A percentile compares a stretch with the other conserved stretches of the same genome.
phyloP scores from a whole-genome alignment of 2,797 vertebrate species.

The Macropodus opercularis region DNA sequence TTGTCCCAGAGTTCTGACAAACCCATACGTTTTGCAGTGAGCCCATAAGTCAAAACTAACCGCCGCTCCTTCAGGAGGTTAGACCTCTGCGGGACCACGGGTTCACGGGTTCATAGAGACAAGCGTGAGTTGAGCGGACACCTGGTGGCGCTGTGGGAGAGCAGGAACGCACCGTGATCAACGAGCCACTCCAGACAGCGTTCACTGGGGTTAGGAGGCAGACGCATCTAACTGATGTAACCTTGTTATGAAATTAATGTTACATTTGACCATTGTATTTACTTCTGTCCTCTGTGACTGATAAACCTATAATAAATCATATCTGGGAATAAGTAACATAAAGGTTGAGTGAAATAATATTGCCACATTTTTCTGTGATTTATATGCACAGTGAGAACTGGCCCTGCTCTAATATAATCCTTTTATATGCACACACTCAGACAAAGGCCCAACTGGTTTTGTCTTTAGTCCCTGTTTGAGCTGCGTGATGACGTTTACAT shows the following conservation, averaged over 20 bases:
- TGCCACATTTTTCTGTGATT: not conserved
- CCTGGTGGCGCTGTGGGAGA: conserved; percentile 75
- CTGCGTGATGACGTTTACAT: conserved; percentile 46
- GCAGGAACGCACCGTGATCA: conserved; percentile 51
- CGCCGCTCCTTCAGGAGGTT: conserved; percentile 17
- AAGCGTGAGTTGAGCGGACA: conserved; percentile 45
- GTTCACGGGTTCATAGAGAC: conserved; percentile 13
- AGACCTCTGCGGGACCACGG: not conserved
- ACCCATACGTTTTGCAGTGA: conserved; percentile 31
- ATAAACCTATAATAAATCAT: not conserved
- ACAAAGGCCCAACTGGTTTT: conserved; percentile 6
- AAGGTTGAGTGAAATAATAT: not conserved
- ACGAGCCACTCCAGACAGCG: conserved; percentile 38
- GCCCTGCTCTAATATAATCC: not conserved
- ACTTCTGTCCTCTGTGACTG: not conserved
- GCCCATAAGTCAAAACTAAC: conserved; percentile 40
- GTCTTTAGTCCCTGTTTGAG: conserved; percentile 32
- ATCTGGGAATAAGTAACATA: not conserved
- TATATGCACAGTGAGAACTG: not conserved
- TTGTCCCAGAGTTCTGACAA: conserved; percentile 10
- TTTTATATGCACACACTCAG: conserved; percentile 2
- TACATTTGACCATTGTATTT: not conserved
- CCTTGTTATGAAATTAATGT: not conserved
- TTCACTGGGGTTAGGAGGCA: conserved; percentile 49
- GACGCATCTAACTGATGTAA: conserved; percentile 35